phyloP scores from a whole-genome alignment of 2,113 vertebrate genomes.

The Chaetodon trifascialis region DNA sequence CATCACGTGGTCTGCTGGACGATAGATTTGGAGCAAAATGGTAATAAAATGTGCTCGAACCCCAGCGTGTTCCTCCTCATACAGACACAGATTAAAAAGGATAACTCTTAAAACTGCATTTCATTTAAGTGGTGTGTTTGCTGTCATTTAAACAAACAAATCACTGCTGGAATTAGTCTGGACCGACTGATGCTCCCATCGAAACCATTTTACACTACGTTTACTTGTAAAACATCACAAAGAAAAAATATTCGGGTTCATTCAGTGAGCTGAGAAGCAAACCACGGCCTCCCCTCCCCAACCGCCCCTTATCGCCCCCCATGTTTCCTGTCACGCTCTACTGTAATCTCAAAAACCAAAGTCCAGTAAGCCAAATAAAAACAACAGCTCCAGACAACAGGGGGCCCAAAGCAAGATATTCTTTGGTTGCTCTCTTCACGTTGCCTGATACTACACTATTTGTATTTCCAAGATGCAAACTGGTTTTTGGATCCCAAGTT shows the following conservation, averaged over 20 bases:
- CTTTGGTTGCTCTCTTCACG: too few species aligned
- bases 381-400: too few species aligned
- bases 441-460: too few species aligned
- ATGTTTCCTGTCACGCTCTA: background rate
- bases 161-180: background rate
- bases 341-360: constrained; percentile 6
- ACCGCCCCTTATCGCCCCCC: background rate
- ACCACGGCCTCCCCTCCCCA: background rate
- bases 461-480: too few species aligned
- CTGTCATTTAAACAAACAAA: background rate
- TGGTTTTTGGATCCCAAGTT: too few species aligned
- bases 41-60: background rate
- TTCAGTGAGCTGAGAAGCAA: background rate
- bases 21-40: background rate
- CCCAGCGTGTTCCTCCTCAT: too few species aligned
- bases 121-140: background rate
- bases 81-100: background rate
- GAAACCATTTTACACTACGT: background rate
- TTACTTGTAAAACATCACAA: too few species aligned
- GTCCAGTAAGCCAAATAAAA: background rate
- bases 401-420: too few species aligned
- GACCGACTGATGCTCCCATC: background rate
- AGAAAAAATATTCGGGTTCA: background rate
- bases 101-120: background rate
- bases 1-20: background rate